Base-by-base conservation (phyloP, 2,888 invertebrate genomes). In the Leptarthrus brevirostris region DNA sequence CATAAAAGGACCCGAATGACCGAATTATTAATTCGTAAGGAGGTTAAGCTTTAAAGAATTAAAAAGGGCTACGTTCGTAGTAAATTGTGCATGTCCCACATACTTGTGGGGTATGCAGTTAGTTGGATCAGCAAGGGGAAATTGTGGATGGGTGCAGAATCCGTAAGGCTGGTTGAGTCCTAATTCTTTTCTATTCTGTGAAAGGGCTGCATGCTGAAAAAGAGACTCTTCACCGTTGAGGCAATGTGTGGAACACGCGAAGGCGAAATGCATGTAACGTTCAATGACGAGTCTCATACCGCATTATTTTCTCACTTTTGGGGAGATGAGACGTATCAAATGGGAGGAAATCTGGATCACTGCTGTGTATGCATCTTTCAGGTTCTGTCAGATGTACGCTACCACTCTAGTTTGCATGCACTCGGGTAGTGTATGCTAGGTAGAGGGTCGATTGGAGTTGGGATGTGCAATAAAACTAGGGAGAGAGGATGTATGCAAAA, bases 281-380 rank as follows among this genome's bases (percentile, higher is more conserved):
- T 44, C 44, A 44, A 14, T 44, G 44, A 14, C 44, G n/a, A 44
- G 44, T 44, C 16, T 4, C 44, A 44, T 44, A 12, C 16, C 8
- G 44, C 44, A n/a, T 14, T 44, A 44, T 8, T 8, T n/a, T 44
- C 44, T 14, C 44, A 44, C 44, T 44, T 44, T n/a, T 44, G 44
- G 4, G 44, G 4, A 44, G 44, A 12, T 44, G n/a, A 14, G 44
- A 44, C 44, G 44, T 12, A 14, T 44, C 16, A 14, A 44, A 44
- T 12, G 16, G n/a, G 44, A 44, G 44, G 44, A 44, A 44, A 44
- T 44, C 44, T 44, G 44, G 4, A 44, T 44, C 44, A 44, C 44
- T 44, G 44, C 44, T 44, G 44, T 44, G 44, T 44, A 8, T 44
- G 44, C 44, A 44, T 44, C 12, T 44, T 44, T n/a, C 44, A 44